A percentile compares a stretch with the other conserved stretches of the same genome.
These are phyloP conservation scores for Stenurella melanura DNA, from an alignment of 2,888 invertebrate species.

Conservation along the genomic window DNA sequence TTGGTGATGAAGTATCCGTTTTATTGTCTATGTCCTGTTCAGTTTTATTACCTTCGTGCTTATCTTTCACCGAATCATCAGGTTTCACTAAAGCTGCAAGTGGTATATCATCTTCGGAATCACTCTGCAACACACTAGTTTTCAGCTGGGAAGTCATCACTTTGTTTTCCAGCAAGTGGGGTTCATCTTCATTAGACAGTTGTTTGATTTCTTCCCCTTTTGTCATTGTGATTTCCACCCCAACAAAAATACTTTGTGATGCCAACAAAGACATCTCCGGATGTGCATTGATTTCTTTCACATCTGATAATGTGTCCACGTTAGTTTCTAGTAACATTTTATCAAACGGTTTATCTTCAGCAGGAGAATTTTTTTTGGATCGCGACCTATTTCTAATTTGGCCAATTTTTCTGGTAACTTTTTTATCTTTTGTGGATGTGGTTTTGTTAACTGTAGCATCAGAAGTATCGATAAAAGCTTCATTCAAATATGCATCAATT, in stretches of 20 bases:
- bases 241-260: not conserved
- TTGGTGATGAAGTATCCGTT: not conserved
- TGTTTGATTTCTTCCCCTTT: constrained; percentile 31
- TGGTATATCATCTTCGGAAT: constrained; percentile 58
- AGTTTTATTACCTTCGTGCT: constrained; percentile 10
- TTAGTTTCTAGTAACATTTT: constrained; percentile 52
- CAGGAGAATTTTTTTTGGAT: constrained; percentile 37
- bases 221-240: constrained; percentile 20
- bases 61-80: constrained; percentile 10
- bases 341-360: constrained; percentile 22
- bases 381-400: constrained; percentile 39
- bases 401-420: constrained; percentile 48
- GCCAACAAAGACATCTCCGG: constrained; percentile 16
- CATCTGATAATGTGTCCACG: constrained; percentile 48
- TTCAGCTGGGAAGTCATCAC: constrained; percentile 40
- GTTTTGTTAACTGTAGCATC: constrained; percentile 18
- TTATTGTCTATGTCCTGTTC: not conserved
- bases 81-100: constrained; percentile 51
- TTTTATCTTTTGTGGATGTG: constrained; percentile 16
- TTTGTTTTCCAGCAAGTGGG: constrained; percentile 62
- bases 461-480: constrained; percentile 33
- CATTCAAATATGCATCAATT: constrained; percentile 21
- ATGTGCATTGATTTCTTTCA: constrained; percentile 46
- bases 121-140: constrained; percentile 33
- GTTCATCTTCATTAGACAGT: constrained; percentile 58